Percentiles rank a stretch among this genome's conserved stretches.
These are phyloP conservation scores for Brachionus angularis DNA, from an alignment of 1,140 invertebrate genomes.

Conservation along the genomic window DNA sequence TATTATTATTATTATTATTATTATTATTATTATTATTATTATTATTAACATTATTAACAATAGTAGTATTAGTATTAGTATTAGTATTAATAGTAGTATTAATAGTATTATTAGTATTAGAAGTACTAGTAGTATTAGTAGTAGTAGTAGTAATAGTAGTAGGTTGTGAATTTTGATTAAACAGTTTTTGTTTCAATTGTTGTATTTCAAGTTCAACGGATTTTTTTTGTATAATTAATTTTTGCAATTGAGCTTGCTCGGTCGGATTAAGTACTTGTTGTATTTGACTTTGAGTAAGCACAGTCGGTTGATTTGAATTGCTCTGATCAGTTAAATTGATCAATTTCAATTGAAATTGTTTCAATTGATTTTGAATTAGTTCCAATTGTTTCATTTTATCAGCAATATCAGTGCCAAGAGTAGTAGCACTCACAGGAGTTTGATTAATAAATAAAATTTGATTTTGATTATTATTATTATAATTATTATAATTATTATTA, in stretches of 20 bases:
- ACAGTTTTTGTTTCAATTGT: constrained; percentile 15
- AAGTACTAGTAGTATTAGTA: too few relatives aligned
- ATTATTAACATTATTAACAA: too few relatives aligned
- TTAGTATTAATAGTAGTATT: too few relatives aligned
- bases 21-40: too few relatives aligned
- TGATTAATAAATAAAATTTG: background rate
- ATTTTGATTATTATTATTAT: background rate
- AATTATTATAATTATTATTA: too few relatives aligned
- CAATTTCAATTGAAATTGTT: constrained; percentile 26
- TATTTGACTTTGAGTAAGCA: constrained; percentile 14
- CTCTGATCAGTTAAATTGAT: background rate
- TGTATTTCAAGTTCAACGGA: constrained; percentile 17
- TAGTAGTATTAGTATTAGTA: too few relatives aligned
- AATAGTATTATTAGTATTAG: too few relatives aligned
- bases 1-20: too few relatives aligned
- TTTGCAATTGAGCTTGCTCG: constrained; percentile 36
- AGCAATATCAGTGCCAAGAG: background rate
- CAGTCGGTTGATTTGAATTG: background rate
- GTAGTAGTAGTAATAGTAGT: too few relatives aligned
- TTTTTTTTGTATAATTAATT: background rate
- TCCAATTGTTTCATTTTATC: constrained; percentile 43
- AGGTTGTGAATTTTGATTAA: background rate
- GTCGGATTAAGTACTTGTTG: background rate
- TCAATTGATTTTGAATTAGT: constrained; percentile 39
- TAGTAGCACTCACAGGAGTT: background rate